phyloP scores from a whole-genome alignment of 2,113 vertebrate species.

The Rhinopithecus roxellana region DNA sequence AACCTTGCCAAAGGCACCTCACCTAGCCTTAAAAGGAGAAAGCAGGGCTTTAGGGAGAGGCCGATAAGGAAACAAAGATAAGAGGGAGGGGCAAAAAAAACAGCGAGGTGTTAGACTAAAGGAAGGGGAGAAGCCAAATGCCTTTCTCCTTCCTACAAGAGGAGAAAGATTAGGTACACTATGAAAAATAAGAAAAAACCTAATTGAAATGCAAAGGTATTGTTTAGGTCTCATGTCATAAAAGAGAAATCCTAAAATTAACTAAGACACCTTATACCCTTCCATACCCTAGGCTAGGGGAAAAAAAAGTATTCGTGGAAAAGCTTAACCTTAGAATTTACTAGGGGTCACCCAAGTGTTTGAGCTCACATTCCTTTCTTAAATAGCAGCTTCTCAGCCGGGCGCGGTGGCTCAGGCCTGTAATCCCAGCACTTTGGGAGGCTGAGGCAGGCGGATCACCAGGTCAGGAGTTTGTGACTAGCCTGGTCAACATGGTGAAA shows the following conservation, averaged over 20 bases:
- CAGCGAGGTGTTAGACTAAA: conserved; percentile 35
- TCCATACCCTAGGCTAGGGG: not conserved
- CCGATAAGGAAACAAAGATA: conserved; percentile 76
- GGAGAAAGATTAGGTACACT: not conserved
- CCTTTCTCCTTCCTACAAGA: conserved; percentile 43
- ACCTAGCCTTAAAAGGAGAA: conserved; percentile 80
- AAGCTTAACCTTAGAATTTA: conserved; percentile 33
- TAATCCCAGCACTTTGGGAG: too few species aligned
- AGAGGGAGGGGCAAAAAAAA: conserved; percentile 70
- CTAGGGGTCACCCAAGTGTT: conserved; percentile 5
- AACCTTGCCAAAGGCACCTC: not conserved
- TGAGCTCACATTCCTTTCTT: conserved; percentile 20
- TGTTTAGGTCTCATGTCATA: not conserved
- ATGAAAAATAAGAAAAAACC: not conserved
- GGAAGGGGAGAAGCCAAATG: conserved; percentile 37
- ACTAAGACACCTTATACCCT: not conserved
- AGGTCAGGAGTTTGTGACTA: too few species aligned
- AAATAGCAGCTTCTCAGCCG: not conserved
- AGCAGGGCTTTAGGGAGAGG: conserved; percentile 47
- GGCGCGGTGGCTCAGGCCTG: too few species aligned
- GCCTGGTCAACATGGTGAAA: too few species aligned
- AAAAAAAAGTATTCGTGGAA: not conserved
- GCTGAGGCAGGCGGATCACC: too few species aligned
- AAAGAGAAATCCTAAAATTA: conserved; percentile 54
- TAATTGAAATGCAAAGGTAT: not conserved